Evolutionary conservation across 1,140 invertebrate species (phyloP).

Genomic region (Polyergus mexicanus): DNA sequence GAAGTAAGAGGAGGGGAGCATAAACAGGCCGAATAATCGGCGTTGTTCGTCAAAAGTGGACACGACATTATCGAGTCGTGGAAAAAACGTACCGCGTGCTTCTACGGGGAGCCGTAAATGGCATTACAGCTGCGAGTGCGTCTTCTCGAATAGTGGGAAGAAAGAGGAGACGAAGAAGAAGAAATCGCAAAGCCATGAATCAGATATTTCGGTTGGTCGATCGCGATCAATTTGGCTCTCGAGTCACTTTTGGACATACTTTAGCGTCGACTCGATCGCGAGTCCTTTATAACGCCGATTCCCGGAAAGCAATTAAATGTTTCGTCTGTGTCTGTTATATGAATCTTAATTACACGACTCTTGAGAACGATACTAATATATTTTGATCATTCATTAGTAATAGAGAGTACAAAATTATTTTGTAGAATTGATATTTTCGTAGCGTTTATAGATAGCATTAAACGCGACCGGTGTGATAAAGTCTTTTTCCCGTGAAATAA

Average conservation of each 20-base stretch:
- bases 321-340: constrained; percentile 2
- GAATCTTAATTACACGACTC: constrained; percentile 33
- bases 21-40: constrained; percentile 49
- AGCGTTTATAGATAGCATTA: not conserved
- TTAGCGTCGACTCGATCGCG: constrained; percentile 34
- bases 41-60: constrained; percentile 69
- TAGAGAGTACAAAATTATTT: constrained; percentile 7
- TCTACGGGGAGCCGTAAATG: constrained; percentile 46
- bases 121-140: constrained; percentile 58
- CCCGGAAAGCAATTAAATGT: constrained; percentile 42
- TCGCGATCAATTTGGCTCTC: constrained; percentile 1
- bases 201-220: constrained; percentile 49
- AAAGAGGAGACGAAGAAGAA: constrained; percentile 24
- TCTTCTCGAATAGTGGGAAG: not conserved
- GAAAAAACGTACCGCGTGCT: constrained; percentile 42
- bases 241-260: constrained; percentile 49
- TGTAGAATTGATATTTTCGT: not conserved
- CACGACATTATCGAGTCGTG: constrained; percentile 32
- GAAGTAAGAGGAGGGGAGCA: not conserved
- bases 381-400: not conserved
- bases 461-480: not conserved
- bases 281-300: constrained; percentile 32
- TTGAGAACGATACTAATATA: not conserved
- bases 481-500: constrained; percentile 20
- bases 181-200: constrained; percentile 29